These are phyloP conservation scores for Cloeon dipterum DNA, from an alignment of 2,888 invertebrate genomes.

Conservation along the genomic window DNA sequence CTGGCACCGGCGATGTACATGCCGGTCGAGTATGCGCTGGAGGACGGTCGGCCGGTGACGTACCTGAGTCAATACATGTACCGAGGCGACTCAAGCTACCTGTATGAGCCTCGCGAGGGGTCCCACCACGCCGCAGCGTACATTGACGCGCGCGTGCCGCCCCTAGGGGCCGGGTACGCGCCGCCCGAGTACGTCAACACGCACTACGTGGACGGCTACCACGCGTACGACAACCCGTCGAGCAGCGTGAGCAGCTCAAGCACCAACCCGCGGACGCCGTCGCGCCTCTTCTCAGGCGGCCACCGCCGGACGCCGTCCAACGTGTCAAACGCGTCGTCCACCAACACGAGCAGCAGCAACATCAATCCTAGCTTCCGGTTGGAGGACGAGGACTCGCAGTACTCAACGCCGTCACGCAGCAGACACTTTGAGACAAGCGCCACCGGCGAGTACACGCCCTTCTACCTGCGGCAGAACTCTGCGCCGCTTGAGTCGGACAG, in stretches of 20 bases:
- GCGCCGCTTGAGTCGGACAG: constrained; percentile 21
- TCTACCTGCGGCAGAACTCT: constrained; percentile 12
- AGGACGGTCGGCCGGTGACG: constrained; percentile 1
- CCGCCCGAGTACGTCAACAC: not conserved
- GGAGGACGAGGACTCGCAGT: constrained; percentile 29
- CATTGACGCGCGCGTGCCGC: not conserved
- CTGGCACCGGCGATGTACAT: constrained; percentile 7
- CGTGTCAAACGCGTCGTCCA: constrained; percentile 35
- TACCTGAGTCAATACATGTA: constrained; percentile 2
- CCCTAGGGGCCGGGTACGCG: too few relatives aligned
- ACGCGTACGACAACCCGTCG: constrained; percentile 27
- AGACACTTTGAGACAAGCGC: constrained; percentile 15
- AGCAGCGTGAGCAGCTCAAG: constrained; percentile 20
- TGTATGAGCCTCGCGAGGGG: not conserved
- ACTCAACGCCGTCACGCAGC: constrained; percentile 20
- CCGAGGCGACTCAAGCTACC: not conserved
- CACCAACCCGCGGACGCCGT: constrained; percentile 1
- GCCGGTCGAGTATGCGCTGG: constrained; percentile 5
- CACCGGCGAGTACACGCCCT: constrained; percentile 9
- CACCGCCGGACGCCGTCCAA: constrained; percentile 63
- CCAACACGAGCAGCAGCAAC: constrained; percentile 28
- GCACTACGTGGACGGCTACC: constrained; percentile 1
- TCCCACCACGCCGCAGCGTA: not conserved
- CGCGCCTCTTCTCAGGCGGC: constrained; percentile 11
- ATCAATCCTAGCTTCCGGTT: constrained; percentile 36